Evolutionary conservation across 2,113 vertebrate species (phyloP), one percentile per base, ranked within the genome.

Genomic region (Chlorocebus sabaeus): DNA sequence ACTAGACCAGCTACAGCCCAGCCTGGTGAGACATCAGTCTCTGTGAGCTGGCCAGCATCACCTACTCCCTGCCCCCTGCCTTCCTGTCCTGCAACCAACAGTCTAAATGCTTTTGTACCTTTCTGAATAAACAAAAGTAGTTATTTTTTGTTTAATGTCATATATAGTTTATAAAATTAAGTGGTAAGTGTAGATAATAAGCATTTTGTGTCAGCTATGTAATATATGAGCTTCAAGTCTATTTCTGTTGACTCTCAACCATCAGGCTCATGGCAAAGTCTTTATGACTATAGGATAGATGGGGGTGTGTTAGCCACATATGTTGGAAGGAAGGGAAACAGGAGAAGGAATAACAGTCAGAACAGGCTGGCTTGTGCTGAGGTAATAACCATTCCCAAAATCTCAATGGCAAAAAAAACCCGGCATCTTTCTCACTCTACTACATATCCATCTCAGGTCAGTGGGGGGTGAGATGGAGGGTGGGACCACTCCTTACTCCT

Each of bases 121-220:
- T 35, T 72, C 64, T 68, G 73, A 76, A 70, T 72, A 95, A 82
- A 89, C 59, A 84, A 67, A 92, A 35, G 2, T 45, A 73, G 20
- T 94, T 82, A 67, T 43, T 88, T 88, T 85, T 72, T 70, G 40
- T 90, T 93, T 82, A 61, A 9, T 38, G 92, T 35, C 50, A 50
- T 43, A 35, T 57, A 55, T 48, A 48, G 1, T 43, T 83, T 50
- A 9, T 48, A 92, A 88, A 89, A 35, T 70, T 73, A 80, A 81
- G 9, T 27, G 35, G 8, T 68, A 81, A 95, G 11, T 86, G 18
- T 52, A 89, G 43, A 8, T 86, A 64, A 64, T 13, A 32, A 88
- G 50, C 14, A 70, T 67, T 92, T 87, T 64, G 20, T 50, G 59
- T 68, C 50, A 40, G 40, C 67, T 76, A 61, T 23, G 6, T 64